These are phyloP conservation scores for Liasis olivaceus DNA, from an alignment of 2,797 vertebrate genomes.

Conservation along the genomic window DNA sequence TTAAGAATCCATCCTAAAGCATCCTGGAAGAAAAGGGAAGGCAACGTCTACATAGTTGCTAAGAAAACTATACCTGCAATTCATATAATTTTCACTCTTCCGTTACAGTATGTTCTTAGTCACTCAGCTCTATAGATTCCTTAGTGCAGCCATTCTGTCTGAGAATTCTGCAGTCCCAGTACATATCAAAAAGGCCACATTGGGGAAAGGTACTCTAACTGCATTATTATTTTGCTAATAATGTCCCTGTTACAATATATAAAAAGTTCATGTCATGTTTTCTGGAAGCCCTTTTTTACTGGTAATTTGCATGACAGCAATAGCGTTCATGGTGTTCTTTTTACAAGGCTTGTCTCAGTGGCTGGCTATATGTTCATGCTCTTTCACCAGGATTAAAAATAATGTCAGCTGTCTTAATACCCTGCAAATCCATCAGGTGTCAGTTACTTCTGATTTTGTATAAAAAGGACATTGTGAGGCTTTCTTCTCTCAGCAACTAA, in stretches of 20 bases:
- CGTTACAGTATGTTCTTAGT: not conserved
- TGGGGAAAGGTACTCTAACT: not conserved
- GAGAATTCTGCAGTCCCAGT: not conserved
- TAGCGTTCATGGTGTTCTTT: slow-evolving; percentile 58
- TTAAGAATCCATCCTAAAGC: not conserved
- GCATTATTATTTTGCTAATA: not conserved
- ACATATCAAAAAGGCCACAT: not conserved
- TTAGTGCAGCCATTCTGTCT: not conserved
- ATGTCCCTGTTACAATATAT: slow-evolving; percentile 6
- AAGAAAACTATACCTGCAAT: not conserved
- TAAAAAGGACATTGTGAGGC: slow-evolving; percentile 69
- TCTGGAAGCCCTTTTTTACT: not conserved
- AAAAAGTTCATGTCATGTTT: not conserved
- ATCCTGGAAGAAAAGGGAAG: not conserved
- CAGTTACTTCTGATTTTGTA: slow-evolving; percentile 66
- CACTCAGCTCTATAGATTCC: not conserved
- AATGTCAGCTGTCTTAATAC: slow-evolving; percentile 66
- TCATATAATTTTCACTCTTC: not conserved
- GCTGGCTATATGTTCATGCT: slow-evolving; percentile 72
- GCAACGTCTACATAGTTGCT: not conserved
- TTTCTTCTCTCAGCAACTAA: slow-evolving; percentile 48
- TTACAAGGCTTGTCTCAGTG: slow-evolving; percentile 67
- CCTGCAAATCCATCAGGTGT: slow-evolving; percentile 73
- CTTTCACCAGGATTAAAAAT: slow-evolving; percentile 62
- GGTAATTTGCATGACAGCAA: slow-evolving; percentile 51